Percentiles rank a stretch among this genome's conserved stretches.
phyloP scores from a whole-genome alignment of 2,113 vertebrate species.

The Sebastes schlegelii region DNA sequence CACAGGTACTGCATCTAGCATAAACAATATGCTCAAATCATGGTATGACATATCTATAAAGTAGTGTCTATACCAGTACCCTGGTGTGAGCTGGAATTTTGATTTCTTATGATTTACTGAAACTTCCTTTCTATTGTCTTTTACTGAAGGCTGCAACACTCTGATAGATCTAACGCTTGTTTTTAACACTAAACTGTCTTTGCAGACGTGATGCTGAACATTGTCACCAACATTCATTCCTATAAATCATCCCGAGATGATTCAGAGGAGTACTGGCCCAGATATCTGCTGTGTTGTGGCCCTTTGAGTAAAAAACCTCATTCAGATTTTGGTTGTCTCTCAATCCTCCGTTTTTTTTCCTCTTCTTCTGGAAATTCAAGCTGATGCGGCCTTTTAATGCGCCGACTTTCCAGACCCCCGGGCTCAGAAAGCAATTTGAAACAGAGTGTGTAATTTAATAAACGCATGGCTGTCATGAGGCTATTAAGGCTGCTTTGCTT shows the following conservation, averaged over 20 bases:
- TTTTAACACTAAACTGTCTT: neutral
- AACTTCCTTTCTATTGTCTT: neutral
- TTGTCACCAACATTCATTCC: neutral
- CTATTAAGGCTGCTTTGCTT: conserved; percentile 28
- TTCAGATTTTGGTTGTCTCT: neutral
- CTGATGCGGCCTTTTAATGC: conserved; percentile 6
- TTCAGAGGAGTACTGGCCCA: neutral
- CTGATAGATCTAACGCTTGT: neutral
- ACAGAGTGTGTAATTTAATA: conserved; percentile 51
- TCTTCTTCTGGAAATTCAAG: conserved; percentile 18
- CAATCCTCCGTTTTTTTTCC: neutral
- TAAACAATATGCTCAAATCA: too few relatives aligned
- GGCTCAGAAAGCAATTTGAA: conserved; percentile 23
- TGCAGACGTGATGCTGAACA: neutral
- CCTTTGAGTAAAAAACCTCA: neutral
- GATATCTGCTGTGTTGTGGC: neutral
- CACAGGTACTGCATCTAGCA: too few relatives aligned
- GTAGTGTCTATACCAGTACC: too few relatives aligned
- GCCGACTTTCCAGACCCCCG: conserved; percentile 1
- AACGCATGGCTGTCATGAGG: conserved; percentile 31
- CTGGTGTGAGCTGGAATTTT: too few relatives aligned
- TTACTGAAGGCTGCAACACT: neutral
- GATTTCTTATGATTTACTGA: too few relatives aligned
- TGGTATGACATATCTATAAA: too few relatives aligned
- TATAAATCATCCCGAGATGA: neutral